Evolutionary conservation across 2,888 invertebrate genomes (phyloP).

Genomic region (Drosophila demipolita): DNA sequence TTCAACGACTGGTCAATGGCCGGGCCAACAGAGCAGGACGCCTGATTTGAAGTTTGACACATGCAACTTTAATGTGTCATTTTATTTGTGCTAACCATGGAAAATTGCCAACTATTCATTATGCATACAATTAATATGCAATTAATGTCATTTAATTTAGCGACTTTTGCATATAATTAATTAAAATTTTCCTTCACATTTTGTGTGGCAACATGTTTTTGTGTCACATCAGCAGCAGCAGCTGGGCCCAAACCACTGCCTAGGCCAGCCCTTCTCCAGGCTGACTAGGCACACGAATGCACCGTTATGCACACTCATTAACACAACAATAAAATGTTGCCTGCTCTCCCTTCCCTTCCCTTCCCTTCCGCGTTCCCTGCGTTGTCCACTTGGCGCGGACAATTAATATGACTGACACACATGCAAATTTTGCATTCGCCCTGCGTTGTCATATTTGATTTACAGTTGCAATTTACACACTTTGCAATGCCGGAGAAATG

Average conservation of each 20-base stretch:
- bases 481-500: conserved; percentile 27
- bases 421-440: conserved; percentile 75
- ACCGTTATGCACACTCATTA: conserved; percentile 75
- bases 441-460: conserved; percentile 80
- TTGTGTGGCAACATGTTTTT: conserved; percentile 73
- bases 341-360: background rate
- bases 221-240: conserved; percentile 73
- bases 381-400: conserved; percentile 58
- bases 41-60: conserved; percentile 8
- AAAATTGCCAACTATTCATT: conserved; percentile 29
- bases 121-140: conserved; percentile 68
- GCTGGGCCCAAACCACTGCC: conserved; percentile 5
- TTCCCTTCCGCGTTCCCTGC: conserved; percentile 17
- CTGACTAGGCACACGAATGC: conserved; percentile 21
- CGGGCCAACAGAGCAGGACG: conserved; percentile 10
- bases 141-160: conserved; percentile 65
- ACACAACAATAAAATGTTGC: conserved; percentile 72
- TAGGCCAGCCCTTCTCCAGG: background rate
- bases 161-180: conserved; percentile 66
- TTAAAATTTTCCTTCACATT: conserved; percentile 50
- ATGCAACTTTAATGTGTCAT: background rate
- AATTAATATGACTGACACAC: conserved; percentile 80
- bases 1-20: conserved; percentile 45
- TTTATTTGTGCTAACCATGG: background rate
- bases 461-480: conserved; percentile 81